Base-by-base conservation (phyloP, 2,888 invertebrate genomes). In the Sesia apiformis region DNA sequence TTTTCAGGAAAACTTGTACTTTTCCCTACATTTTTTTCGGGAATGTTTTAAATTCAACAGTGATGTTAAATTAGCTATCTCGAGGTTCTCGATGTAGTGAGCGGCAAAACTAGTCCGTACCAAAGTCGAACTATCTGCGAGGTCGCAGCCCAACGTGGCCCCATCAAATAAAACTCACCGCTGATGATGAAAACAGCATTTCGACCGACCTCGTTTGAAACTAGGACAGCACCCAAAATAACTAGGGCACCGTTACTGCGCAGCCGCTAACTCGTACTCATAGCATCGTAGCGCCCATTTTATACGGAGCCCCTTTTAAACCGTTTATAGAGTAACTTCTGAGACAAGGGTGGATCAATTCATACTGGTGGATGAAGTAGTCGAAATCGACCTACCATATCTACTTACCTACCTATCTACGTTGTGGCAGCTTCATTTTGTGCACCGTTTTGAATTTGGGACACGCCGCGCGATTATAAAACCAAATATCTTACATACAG, bases 211-310 rank as follows among this genome's bases (percentile, higher is more conserved):
- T 85, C 84, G 85, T 79, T 81, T 60, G 65, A 66, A 86, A 82
- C 79, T 87, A 85, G 87, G 83, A 79, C 87, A 76, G 75, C 74
- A 84, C 81, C 88, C 84, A 70, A 87, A 87, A 87, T 86, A 86
- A 86, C 87, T 85, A 81, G 85, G 85, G 72, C 87, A 82, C 78
- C 75, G 81, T 84, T 81, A 84, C 78, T 79, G 84, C 85, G 82
- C 84, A 81, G 78, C 63, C 77, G 80, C 79, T 78, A 80, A 74
- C 79, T 50, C 7, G 7, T 42, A 42, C 5, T 7, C 7, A 42
- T 42, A 42, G 23, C 23, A 23, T 46, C 23, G 23, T 46, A 23
- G 46, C 23, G 46, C n/a, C 46, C 46, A 46, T 8, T 46, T n/a
- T n/a, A 46, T 46, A 8, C 46, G 3, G 46, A 46, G 46, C 46